Evolutionary conservation across 2,888 invertebrate genomes (phyloP), one percentile per base, ranked within the genome.

Genomic region (Acanthosoma haemorrhoidale): DNA sequence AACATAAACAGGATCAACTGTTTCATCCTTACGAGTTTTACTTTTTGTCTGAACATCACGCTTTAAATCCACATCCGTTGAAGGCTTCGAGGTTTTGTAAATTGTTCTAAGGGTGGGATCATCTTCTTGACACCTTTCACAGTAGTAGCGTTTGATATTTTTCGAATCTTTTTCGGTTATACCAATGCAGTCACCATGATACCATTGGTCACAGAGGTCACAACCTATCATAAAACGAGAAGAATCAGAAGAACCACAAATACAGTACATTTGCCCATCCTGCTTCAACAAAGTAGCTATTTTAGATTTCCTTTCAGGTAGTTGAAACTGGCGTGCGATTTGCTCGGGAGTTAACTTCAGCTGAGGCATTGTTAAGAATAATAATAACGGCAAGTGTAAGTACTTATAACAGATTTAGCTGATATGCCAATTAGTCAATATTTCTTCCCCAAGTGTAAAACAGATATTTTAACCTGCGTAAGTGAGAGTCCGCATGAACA

Each of bases 151-250:
- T 77, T 94, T 92, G 70, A 98, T 97, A 75, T 89, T 87, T 77
- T 94, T 94, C 0, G 97, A 92, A 78, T 96, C 94, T 75, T 91
- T 87, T 79, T 95, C 93, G 0, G 94, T 95, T 75, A 97, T 93
- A 76, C 92, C 92, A 74, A 98, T 96, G 79, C 97, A 98, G 78
- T 96, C 95, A 1, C 97, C 97, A 78, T 98, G 98, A 78, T 95
- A 98, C 97, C 98, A 98, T 81, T 97, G 96, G 80, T 97, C 95
- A 79, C 98, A 98, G 13, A 92, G 87, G 80, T 98, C 98, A 81
- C 98, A 98, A 38, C 93, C 95, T 80, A 97, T 97, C 97, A 97
- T 97, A 81, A 97, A 97, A 61, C 96, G 84, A 1, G 92, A 92
- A 75, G 94, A 93, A 79, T 97, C 96, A 0, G 94, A 92, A 6